A percentile compares a stretch with the other conserved stretches of the same genome.
Conservation (phyloP, 2,113 vertebrate genomes). For the Indri indri region DNA sequence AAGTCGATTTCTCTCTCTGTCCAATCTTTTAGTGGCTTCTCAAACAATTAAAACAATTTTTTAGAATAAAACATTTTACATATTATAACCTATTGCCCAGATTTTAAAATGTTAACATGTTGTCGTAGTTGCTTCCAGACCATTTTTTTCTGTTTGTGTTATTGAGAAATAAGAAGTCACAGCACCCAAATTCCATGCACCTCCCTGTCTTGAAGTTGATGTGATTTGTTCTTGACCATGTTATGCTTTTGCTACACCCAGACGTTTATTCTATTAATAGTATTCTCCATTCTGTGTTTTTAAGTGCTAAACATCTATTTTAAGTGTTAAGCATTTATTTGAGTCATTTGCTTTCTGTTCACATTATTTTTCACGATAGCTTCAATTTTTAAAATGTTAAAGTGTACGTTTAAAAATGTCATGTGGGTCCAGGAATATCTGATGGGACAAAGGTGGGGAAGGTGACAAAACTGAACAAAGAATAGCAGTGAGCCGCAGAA, state of each 20-base stretch:
- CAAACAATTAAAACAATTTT: not conserved
- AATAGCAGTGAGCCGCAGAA: not conserved
- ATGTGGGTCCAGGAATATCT: not conserved
- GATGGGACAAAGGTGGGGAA: not conserved
- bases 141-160: not conserved
- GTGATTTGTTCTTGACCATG: not conserved
- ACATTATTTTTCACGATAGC: slow-evolving; percentile 4
- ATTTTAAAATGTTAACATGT: not conserved
- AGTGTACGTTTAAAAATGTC: not conserved
- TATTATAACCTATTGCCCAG: not conserved
- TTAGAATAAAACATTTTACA: slow-evolving; percentile 19
- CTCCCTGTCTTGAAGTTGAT: not conserved
- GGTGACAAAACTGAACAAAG: not conserved
- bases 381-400: slow-evolving; percentile 30
- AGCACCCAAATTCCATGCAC: not conserved
- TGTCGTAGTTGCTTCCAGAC: not conserved
- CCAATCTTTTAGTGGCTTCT: not conserved
- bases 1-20: not conserved
- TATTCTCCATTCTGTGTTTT: not conserved
- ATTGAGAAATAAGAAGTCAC: not conserved
- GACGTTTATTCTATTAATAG: not conserved
- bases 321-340: not conserved
- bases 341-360: not conserved
- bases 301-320: not conserved
- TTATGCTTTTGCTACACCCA: not conserved